A percentile compares a stretch with the other conserved stretches of the same genome.
phyloP scores from a whole-genome alignment of 2,797 vertebrate species.

The Scolopax rusticola region DNA sequence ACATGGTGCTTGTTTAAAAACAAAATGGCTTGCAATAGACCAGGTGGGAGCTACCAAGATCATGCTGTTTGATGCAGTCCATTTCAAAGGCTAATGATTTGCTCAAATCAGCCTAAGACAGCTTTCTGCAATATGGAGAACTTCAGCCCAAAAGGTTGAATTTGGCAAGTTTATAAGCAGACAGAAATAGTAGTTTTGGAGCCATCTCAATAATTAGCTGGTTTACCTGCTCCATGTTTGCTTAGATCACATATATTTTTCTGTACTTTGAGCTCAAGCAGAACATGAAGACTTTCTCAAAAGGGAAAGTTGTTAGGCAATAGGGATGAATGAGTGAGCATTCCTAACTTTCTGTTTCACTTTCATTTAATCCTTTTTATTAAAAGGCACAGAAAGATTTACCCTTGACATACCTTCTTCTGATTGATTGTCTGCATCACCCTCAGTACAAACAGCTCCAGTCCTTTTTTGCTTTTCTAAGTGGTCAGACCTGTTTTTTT shows the following conservation, averaged over 20 bases:
- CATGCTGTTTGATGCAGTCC: neutral
- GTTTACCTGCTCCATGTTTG: neutral
- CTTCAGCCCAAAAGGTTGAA: neutral
- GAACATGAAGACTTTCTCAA: neutral
- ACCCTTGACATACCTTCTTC: neutral
- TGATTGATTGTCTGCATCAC: neutral
- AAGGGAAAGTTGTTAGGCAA: neutral
- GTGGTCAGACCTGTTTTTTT: neutral
- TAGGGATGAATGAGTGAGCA: neutral
- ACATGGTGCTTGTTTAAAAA: no score
- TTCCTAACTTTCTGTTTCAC: neutral
- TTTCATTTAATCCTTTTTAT: neutral
- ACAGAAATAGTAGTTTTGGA: neutral
- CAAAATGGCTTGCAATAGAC: neutral
- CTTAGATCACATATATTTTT: neutral
- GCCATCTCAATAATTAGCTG: neutral
- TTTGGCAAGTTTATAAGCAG: neutral
- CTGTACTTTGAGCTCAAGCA: neutral
- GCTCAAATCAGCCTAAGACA: neutral
- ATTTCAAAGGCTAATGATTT: neutral
- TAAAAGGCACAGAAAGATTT: conserved; percentile 11
- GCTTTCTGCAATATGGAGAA: neutral
- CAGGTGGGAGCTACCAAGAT: neutral
- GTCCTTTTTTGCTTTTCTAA: neutral
- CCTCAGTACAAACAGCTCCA: neutral